phyloP scores from a whole-genome alignment of 2,113 vertebrate genomes.

The Ictalurus punctatus region DNA sequence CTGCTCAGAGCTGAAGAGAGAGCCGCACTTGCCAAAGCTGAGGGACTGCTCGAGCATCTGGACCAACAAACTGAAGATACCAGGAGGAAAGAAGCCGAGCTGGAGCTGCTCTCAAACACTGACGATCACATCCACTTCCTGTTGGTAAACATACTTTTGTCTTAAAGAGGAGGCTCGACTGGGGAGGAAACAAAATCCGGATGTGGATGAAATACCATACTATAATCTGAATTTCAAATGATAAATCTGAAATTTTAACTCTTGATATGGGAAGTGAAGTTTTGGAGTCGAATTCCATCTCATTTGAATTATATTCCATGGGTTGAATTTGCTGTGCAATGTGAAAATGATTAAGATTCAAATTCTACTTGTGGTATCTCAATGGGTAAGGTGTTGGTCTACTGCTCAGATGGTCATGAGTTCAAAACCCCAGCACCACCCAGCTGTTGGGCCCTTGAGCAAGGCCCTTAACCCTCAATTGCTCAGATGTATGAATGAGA shows the following conservation, averaged over 20 bases:
- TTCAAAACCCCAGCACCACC: too few species aligned
- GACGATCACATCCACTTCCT: slow-evolving; percentile 59
- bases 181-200: background rate
- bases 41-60: slow-evolving; percentile 45
- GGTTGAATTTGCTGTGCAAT: background rate
- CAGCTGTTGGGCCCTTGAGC: too few species aligned
- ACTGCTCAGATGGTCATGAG: too few species aligned
- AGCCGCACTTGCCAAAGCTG: slow-evolving; percentile 36
- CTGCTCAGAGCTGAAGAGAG: slow-evolving; percentile 51
- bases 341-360: background rate
- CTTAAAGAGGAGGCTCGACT: background rate
- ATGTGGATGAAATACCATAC: background rate
- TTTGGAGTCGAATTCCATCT: background rate
- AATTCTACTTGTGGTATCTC: too few species aligned
- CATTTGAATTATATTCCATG: background rate
- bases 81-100: slow-evolving; percentile 41
- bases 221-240: background rate
- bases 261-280: background rate
- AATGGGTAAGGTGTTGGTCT: too few species aligned
- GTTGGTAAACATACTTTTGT: slow-evolving; percentile 42
- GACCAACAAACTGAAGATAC: slow-evolving; percentile 49
- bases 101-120: slow-evolving; percentile 51
- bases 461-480: too few species aligned
- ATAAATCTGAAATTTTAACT: background rate
- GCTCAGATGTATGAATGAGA: too few species aligned